Conservation (phyloP, 2,888 invertebrate genomes). For the Pyrochroa serraticornis region DNA sequence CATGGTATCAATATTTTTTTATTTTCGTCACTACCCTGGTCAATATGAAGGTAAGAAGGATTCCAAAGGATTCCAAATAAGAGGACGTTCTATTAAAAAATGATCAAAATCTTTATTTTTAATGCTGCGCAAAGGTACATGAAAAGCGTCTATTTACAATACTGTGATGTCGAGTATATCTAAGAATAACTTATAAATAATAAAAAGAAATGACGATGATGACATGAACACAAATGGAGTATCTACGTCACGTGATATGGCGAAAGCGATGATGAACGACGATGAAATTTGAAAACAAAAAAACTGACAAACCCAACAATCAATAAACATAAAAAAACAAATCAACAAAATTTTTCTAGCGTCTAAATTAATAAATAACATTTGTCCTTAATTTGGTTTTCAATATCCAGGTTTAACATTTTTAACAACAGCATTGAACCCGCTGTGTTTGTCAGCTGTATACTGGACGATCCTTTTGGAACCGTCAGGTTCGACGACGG, state of each 20-base stretch:
- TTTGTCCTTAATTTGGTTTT: conserved; percentile 5
- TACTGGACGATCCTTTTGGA: conserved; percentile 54
- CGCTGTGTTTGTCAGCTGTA: conserved; percentile 54
- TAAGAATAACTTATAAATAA: conserved; percentile 10
- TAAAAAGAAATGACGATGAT: conserved; percentile 19
- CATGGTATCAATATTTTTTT: too few relatives aligned
- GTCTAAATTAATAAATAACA: conserved; percentile 30
- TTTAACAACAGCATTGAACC: conserved; percentile 55
- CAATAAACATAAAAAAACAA: conserved; percentile 15
- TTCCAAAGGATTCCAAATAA: neutral
- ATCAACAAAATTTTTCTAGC: conserved; percentile 19
- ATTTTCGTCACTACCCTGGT: too few relatives aligned
- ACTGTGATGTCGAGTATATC: conserved; percentile 13
- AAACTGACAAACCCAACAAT: conserved; percentile 13
- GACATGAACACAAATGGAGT: conserved; percentile 40
- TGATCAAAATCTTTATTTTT: conserved; percentile 18
- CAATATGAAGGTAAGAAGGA: too few relatives aligned
- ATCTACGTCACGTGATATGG: conserved; percentile 30
- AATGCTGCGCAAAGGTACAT: conserved; percentile 11
- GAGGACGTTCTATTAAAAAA: neutral
- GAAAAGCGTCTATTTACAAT: conserved; percentile 15
- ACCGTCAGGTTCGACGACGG: conserved; percentile 55
- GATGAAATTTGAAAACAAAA: conserved; percentile 1
- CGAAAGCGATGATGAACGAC: conserved; percentile 15
- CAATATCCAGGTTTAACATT: conserved; percentile 47